Conservation (phyloP, 2,797 vertebrate species). For the Pantherophis alleghaniensis region DNA sequence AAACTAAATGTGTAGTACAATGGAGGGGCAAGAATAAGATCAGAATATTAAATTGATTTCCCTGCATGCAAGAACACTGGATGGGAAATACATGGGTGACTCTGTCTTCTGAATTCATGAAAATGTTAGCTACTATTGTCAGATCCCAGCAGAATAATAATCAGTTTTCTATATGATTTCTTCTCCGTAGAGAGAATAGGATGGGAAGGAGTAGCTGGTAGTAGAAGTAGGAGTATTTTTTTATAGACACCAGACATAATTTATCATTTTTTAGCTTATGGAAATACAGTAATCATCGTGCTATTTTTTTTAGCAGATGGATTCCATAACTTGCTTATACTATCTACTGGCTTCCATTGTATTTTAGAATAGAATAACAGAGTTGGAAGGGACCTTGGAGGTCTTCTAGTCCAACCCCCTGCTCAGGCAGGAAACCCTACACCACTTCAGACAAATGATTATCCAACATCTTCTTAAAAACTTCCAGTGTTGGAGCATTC, state of each 20-base stretch:
- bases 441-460: no score
- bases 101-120: not conserved
- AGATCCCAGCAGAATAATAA: not conserved
- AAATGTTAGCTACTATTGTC: not conserved
- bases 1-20: not conserved
- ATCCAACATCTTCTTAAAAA: no score
- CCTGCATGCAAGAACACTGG: not conserved
- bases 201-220: not conserved
- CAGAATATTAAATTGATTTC: not conserved
- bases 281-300: not conserved
- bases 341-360: no score
- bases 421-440: no score
- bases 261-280: not conserved
- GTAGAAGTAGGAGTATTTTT: not conserved
- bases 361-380: no score
- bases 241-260: not conserved
- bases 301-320: not conserved
- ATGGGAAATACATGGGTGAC: not conserved
- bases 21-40: not conserved
- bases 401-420: no score
- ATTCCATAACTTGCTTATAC: not conserved
- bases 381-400: no score
- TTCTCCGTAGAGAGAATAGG: no score
- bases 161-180: not conserved
- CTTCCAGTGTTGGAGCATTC: no score